Conservation (phyloP, 2,113 vertebrate species). For the Mirza zaza region DNA sequence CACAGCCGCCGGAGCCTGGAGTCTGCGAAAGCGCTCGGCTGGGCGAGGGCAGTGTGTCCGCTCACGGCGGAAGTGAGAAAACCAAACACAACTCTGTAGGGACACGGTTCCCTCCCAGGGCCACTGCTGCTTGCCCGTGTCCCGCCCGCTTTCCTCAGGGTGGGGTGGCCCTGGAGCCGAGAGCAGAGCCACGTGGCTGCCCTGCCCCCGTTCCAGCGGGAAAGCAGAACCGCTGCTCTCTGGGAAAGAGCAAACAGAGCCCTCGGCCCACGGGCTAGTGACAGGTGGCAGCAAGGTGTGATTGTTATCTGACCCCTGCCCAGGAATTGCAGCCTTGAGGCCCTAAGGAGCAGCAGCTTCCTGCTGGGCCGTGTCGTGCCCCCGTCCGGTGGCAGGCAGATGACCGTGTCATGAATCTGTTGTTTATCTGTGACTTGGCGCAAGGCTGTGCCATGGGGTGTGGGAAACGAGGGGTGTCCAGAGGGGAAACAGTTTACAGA, state of each 20-base stretch:
- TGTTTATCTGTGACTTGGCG: accelerated
- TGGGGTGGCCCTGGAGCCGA: not conserved
- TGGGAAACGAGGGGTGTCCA: accelerated
- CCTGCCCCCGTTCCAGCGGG: not conserved
- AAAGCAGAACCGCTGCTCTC: not conserved
- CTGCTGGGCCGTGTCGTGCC: not conserved
- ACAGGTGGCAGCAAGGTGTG: not conserved
- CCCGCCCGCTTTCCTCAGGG: not conserved
- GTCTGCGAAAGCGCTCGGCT: not conserved
- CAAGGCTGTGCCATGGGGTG: accelerated
- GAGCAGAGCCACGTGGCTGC: too few relatives aligned
- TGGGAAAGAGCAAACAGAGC: accelerated
- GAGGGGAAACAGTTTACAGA: accelerated
- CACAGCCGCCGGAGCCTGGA: not conserved
- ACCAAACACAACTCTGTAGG: accelerated
- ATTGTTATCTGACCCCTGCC: accelerated
- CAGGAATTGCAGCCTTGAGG: not conserved
- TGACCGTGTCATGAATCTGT: accelerated
- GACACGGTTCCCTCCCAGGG: accelerated
- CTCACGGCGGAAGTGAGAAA: accelerated
- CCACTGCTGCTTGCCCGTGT: too few relatives aligned
- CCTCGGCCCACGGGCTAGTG: accelerated
- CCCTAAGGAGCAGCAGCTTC: not conserved
- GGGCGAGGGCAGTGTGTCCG: not conserved
- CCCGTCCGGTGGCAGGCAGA: not conserved